Evolutionary conservation across 2,113 vertebrate species (phyloP), one percentile per base, ranked within the genome.

Genomic region (Nothoprocta pentlandii): DNA sequence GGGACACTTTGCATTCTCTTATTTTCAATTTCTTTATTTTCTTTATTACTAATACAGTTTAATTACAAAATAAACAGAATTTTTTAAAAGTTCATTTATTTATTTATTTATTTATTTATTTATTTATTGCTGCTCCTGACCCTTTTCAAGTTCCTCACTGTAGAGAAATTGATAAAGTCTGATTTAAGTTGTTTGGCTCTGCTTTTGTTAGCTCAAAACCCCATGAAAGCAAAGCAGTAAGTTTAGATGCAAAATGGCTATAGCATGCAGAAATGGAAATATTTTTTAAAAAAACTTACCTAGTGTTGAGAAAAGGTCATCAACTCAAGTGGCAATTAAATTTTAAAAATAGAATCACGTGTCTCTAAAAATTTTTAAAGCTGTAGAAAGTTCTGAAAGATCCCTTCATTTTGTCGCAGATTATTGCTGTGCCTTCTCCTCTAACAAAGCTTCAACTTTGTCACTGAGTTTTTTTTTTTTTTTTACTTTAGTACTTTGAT

Each of bases 401-500:
- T 68, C 42, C 46, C 16, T 85, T 80, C 9, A 23, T 86, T 71
- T 1, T 1, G 12, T 49, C 46, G n/a, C 49, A 58, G 49, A 54
- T 34, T 25, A 36, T 56, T 44, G 17, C 41, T 19, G 1, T 84
- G 21, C 66, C 64, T 63, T 2, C 56, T 86, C 28, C 80, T 41
- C 66, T 89, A 71, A 68, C 73, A 92, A 87, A 95, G 58, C 77
- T 36, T 26, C 22, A 80, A 36, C 22, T 91, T 91, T 81, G 30
- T 58, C 25, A 41, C 20, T 26, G 32, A 81, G 53, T 67, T 73
- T 93, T 92, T 39, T 39, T 34, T 34, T 93, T 88, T 68, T 74
- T 93, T 92, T 92, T 86, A 80, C 69, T 92, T 87, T 79, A 81
- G 30, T 71, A 32, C 69, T 95, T 90, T 4, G 41, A 64, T 89